A percentile compares a stretch with the other conserved stretches of the same genome.
Evolutionary conservation across 2,888 invertebrate species (phyloP).

Genomic region (Cheilosia soror): DNA sequence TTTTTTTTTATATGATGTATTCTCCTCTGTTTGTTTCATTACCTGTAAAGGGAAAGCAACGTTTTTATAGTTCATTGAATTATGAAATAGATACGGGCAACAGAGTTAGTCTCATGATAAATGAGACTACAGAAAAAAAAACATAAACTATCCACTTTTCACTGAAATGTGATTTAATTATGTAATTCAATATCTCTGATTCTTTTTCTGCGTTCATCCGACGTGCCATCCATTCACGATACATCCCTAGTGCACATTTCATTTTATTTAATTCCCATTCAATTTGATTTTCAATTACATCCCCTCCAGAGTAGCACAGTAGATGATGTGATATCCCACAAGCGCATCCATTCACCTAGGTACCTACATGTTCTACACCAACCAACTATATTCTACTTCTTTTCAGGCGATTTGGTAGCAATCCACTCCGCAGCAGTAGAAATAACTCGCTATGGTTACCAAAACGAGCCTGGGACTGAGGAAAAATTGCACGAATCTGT

Average conservation of each 20-base stretch:
- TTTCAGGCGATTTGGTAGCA: slow-evolving; percentile 41
- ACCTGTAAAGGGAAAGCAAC: neutral
- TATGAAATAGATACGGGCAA: slow-evolving; percentile 23
- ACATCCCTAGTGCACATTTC: slow-evolving; percentile 59
- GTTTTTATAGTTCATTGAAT: slow-evolving; percentile 20
- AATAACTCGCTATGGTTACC: slow-evolving; percentile 21
- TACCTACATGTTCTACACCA: slow-evolving; percentile 20
- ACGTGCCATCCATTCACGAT: slow-evolving; percentile 44
- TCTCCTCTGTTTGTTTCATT: neutral
- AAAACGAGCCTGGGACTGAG: slow-evolving; percentile 24
- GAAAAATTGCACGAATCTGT: slow-evolving; percentile 56
- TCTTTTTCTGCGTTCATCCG: slow-evolving; percentile 23
- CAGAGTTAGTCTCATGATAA: neutral
- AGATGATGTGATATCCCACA: slow-evolving; percentile 49
- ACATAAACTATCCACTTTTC: slow-evolving; percentile 24
- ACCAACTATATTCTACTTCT: slow-evolving; percentile 29
- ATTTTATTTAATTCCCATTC: slow-evolving; percentile 79
- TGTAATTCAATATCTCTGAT: slow-evolving; percentile 51
- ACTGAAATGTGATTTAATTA: slow-evolving; percentile 51
- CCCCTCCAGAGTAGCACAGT: slow-evolving; percentile 67
- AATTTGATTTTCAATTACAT: slow-evolving; percentile 79
- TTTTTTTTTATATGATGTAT: neutral
- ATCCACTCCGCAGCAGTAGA: slow-evolving; percentile 1
- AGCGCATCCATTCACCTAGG: slow-evolving; percentile 43
- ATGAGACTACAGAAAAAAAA: neutral